Evolutionary conservation across 2,113 vertebrate genomes (phyloP).

Genomic region (Saccopteryx leptura): DNA sequence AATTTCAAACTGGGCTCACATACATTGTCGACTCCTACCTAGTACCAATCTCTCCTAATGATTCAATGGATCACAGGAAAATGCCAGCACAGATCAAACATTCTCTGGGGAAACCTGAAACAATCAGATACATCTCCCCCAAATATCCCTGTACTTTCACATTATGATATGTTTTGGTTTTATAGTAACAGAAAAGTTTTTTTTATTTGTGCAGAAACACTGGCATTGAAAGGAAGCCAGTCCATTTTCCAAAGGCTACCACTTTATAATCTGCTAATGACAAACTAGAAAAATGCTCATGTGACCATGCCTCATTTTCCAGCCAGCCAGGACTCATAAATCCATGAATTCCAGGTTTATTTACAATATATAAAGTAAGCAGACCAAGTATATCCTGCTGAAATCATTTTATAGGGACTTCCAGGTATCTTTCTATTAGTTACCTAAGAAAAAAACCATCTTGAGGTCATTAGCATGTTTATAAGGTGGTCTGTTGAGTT

Average conservation of each 20-base stretch:
- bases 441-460: neutral
- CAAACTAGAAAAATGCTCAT: neutral
- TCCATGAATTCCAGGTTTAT: conserved; percentile 46
- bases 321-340: neutral
- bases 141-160: neutral
- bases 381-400: neutral
- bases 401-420: conserved; percentile 50
- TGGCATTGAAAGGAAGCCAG: conserved; percentile 47
- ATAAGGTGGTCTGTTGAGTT: conserved; percentile 38
- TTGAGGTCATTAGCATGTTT: conserved; percentile 43
- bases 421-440: conserved; percentile 8
- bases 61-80: neutral
- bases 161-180: conserved; percentile 19
- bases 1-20: conserved; percentile 17
- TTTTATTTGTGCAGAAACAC: neutral
- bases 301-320: neutral
- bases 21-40: neutral
- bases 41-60: neutral
- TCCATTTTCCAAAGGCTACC: conserved; percentile 1
- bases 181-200: neutral
- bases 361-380: conserved; percentile 40
- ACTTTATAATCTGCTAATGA: conserved; percentile 44
- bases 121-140: neutral
- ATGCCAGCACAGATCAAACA: conserved; percentile 10
- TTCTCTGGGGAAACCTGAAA: neutral